phyloP scores from a whole-genome alignment of 2,888 invertebrate genomes.

The Gastrophysa polygoni region DNA sequence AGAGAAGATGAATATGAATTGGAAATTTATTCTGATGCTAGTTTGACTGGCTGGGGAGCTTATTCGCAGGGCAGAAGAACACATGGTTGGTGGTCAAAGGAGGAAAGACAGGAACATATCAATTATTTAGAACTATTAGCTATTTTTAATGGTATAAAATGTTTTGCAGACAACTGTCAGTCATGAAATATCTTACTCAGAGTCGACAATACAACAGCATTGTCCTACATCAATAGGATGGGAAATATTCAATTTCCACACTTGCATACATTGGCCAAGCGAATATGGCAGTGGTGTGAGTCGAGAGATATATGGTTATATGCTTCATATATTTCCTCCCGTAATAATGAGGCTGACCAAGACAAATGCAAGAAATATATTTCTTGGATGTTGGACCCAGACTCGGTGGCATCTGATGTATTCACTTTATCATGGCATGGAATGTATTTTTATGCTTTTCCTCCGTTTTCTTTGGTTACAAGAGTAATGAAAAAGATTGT shows the following conservation, averaged over 20 bases:
- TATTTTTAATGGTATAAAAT: constrained; percentile 35
- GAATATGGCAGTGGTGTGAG: constrained; percentile 42
- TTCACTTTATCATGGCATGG: constrained; percentile 38
- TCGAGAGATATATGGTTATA: constrained; percentile 32
- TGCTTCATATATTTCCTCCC: constrained; percentile 36
- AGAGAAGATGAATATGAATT: constrained; percentile 14
- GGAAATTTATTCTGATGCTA: constrained; percentile 37
- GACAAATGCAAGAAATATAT: constrained; percentile 23
- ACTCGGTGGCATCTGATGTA: constrained; percentile 36
- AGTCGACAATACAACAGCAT: constrained; percentile 35
- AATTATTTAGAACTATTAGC: constrained; percentile 40
- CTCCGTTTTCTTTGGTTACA: constrained; percentile 43
- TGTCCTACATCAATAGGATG: constrained; percentile 38
- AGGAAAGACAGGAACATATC: constrained; percentile 33
- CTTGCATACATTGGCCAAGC: constrained; percentile 32
- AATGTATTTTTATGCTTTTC: constrained; percentile 41
- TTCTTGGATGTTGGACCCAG: constrained; percentile 41
- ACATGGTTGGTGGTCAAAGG: background rate
- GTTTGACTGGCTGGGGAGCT: constrained; percentile 36
- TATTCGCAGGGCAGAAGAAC: constrained; percentile 25
- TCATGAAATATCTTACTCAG: constrained; percentile 31
- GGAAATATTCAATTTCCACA: constrained; percentile 33
- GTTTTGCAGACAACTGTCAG: constrained; percentile 27
- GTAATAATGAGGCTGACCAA: constrained; percentile 36
- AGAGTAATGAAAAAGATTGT: constrained; percentile 42